phyloP scores from a whole-genome alignment of 2,113 vertebrate species.

The Solea senegalensis region DNA sequence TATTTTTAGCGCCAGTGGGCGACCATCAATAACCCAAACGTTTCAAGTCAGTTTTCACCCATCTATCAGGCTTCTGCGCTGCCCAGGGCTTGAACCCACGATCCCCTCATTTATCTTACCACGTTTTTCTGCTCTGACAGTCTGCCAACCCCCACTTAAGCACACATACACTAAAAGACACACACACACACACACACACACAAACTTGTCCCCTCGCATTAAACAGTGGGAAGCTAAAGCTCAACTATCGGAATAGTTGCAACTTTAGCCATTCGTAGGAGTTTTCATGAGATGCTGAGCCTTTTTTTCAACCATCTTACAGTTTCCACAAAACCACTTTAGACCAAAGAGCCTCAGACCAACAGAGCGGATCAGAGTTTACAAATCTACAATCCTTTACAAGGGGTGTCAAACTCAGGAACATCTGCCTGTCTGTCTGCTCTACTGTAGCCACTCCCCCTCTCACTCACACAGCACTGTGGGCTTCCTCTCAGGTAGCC shows the following conservation, averaged over 20 bases:
- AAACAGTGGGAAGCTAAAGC: conserved; percentile 12
- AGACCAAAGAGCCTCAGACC: too few relatives aligned
- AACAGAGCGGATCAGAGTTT: too few relatives aligned
- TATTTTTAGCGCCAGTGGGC: conserved; percentile 66
- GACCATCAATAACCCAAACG: conserved; percentile 74
- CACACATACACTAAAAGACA: conserved; percentile 20
- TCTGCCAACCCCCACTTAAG: conserved; percentile 42
- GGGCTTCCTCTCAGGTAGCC: too few relatives aligned
- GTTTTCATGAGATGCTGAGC: not conserved
- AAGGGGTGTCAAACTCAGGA: too few relatives aligned
- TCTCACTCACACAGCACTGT: too few relatives aligned
- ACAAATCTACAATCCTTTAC: too few relatives aligned
- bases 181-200: conserved; percentile 8
- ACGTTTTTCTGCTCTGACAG: conserved; percentile 65
- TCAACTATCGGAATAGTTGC: not conserved
- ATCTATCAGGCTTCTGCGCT: conserved; percentile 70
- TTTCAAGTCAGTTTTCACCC: conserved; percentile 67
- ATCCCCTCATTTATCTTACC: conserved; percentile 69
- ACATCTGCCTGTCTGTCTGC: too few relatives aligned
- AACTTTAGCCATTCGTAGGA: not conserved
- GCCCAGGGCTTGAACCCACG: conserved; percentile 68
- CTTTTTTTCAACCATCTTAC: too few relatives aligned
- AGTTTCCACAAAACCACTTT: too few relatives aligned
- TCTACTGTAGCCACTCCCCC: too few relatives aligned
- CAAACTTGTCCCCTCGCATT: conserved; percentile 25